phyloP scores from a whole-genome alignment of 2,113 vertebrate genomes.

The Suricata suricatta region DNA sequence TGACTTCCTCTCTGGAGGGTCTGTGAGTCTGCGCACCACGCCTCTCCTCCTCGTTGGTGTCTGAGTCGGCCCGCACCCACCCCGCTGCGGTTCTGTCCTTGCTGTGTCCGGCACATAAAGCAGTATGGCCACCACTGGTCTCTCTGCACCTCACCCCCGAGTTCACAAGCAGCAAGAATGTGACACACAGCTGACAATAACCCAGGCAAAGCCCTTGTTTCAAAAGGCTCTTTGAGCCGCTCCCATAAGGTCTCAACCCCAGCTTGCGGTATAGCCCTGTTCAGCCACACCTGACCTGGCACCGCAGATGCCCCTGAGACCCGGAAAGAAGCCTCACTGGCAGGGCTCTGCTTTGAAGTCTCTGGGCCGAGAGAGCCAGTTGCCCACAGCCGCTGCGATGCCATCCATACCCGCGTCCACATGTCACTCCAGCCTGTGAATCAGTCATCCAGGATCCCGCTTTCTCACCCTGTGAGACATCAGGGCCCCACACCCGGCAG shows the following conservation, averaged over 20 bases:
- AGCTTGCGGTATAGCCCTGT: background rate
- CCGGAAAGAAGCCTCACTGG: background rate
- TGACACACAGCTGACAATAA: no score
- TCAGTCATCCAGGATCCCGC: background rate
- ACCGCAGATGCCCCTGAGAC: background rate
- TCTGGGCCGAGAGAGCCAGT: background rate
- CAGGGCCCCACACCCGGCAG: background rate
- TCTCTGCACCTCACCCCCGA: background rate
- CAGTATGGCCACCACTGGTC: background rate
- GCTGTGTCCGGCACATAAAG: background rate
- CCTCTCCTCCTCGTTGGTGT: background rate
- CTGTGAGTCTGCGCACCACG: background rate
- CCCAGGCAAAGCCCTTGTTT: background rate
- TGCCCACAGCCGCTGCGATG: background rate
- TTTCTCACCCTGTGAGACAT: background rate
- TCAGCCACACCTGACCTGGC: background rate
- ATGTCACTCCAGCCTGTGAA: background rate
- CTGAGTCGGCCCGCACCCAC: no score
- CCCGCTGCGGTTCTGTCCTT: background rate
- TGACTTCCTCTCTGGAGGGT: background rate
- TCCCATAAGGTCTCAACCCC: accelerated
- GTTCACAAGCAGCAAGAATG: background rate
- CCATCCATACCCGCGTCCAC: no score
- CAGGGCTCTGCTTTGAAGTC: background rate
- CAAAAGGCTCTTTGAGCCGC: background rate